phyloP scores from a whole-genome alignment of 2,888 invertebrate species.

The Meghimatium bilineatum region DNA sequence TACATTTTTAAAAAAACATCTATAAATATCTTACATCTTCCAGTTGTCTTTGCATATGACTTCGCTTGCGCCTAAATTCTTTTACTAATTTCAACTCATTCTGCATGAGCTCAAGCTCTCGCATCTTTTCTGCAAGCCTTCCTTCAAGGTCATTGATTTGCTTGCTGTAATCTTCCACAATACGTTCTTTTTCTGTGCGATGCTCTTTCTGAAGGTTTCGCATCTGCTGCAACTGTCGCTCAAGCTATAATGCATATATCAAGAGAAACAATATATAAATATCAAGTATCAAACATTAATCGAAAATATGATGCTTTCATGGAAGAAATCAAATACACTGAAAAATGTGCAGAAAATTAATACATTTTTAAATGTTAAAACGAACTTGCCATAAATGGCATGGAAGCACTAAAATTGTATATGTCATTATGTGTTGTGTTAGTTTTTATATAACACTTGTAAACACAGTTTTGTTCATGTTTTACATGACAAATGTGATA shows the following conservation, averaged over 20 bases:
- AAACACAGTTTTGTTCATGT: too few species aligned
- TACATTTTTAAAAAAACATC: neutral
- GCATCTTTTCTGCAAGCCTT: constrained; percentile 69
- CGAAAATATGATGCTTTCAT: too few species aligned
- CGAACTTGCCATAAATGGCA: too few species aligned
- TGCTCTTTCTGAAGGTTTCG: constrained; percentile 72
- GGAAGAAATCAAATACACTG: too few species aligned
- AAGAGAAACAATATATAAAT: constrained; percentile 1
- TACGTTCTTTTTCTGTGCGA: constrained; percentile 71
- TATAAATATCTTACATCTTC: constrained; percentile 71
- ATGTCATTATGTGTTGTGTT: too few species aligned
- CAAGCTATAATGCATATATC: constrained; percentile 63
- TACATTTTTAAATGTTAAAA: too few species aligned
- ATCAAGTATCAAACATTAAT: neutral
- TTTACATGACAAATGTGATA: too few species aligned
- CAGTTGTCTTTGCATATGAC: constrained; percentile 77
- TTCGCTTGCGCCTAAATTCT: constrained; percentile 75
- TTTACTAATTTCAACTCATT: constrained; percentile 76
- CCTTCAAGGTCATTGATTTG: constrained; percentile 74
- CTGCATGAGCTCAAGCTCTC: constrained; percentile 75
- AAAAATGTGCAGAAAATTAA: neutral
- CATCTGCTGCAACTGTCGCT: constrained; percentile 70
- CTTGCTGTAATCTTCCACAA: constrained; percentile 75
- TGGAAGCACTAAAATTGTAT: too few species aligned
- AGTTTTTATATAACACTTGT: too few species aligned